phyloP scores from a whole-genome alignment of 2,888 invertebrate genomes.

The Spilarctia lutea region DNA sequence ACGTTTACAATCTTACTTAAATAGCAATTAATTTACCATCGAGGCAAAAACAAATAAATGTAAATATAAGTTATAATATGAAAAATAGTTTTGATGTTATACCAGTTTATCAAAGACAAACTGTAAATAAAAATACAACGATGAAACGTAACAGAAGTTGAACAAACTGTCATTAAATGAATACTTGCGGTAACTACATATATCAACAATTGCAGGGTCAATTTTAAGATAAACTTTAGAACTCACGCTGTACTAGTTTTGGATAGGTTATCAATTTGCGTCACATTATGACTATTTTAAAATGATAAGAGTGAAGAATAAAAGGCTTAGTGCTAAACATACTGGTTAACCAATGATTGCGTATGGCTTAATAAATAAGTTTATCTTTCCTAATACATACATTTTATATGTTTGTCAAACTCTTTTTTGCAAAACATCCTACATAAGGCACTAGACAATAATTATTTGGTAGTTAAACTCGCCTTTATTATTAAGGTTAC shows the following conservation, averaged over 20 bases:
- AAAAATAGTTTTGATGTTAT: not conserved
- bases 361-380: not conserved
- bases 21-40: not conserved
- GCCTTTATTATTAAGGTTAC: not conserved
- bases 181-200: slow-evolving; percentile 68
- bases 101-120: slow-evolving; percentile 48
- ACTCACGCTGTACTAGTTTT: slow-evolving; percentile 76
- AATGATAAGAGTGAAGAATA: slow-evolving; percentile 29
- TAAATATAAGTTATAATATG: not conserved
- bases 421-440: not conserved
- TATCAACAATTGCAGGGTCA: slow-evolving; percentile 70
- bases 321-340: not conserved
- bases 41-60: not conserved
- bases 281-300: slow-evolving; percentile 67
- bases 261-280: slow-evolving; percentile 82
- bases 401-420: not conserved
- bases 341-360: not conserved
- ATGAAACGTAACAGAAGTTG: slow-evolving; percentile 73
- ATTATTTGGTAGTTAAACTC: not conserved
- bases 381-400: not conserved
- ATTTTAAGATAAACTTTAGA: slow-evolving; percentile 74
- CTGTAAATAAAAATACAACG: slow-evolving; percentile 72
- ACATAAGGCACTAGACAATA: not conserved
- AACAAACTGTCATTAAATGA: slow-evolving; percentile 77
- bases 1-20: not conserved